phyloP scores from a whole-genome alignment of 2,797 vertebrate species.

The Manis javanica region DNA sequence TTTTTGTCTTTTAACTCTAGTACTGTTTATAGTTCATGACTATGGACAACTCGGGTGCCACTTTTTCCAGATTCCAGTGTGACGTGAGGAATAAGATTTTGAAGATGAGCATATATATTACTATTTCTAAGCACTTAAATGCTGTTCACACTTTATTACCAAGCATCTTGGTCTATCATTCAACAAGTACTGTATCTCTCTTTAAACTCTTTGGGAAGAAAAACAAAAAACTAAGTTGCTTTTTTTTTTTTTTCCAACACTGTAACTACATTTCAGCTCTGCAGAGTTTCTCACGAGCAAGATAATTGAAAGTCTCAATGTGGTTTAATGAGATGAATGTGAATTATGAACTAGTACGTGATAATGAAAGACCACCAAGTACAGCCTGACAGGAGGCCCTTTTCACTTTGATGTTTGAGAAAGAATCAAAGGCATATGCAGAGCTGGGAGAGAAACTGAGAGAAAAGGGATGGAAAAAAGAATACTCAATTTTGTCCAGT shows the following conservation, averaged over 20 bases:
- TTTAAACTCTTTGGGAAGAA: conserved; percentile 88
- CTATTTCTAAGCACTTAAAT: conserved; percentile 91
- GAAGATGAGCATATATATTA: conserved; percentile 85
- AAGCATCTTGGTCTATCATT: conserved; percentile 92
- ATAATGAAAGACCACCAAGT: conserved; percentile 88
- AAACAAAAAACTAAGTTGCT: conserved; percentile 83
- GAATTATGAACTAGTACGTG: conserved; percentile 89
- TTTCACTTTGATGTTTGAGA: conserved; percentile 90
- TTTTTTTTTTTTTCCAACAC: conserved; percentile 88
- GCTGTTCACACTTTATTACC: conserved; percentile 92
- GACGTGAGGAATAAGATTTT: conserved; percentile 86
- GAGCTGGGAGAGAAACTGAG: conserved; percentile 88
- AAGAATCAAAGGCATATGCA: conserved; percentile 86
- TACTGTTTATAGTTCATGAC: conserved; percentile 90
- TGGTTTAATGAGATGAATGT: conserved; percentile 93
- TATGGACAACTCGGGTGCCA: conserved; percentile 89
- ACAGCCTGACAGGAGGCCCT: conserved; percentile 90
- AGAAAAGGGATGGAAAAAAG: conserved; percentile 85
- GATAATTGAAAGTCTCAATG: conserved; percentile 88
- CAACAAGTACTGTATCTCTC: conserved; percentile 96
- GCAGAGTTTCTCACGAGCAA: conserved; percentile 87
- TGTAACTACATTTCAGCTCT: conserved; percentile 91
- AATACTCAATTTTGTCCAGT: conserved; percentile 92
- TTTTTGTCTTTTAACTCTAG: conserved; percentile 87
- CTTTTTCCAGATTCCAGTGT: conserved; percentile 88